Conservation (phyloP, 2,113 vertebrate species). For the Phrynocephalus versicolor region DNA sequence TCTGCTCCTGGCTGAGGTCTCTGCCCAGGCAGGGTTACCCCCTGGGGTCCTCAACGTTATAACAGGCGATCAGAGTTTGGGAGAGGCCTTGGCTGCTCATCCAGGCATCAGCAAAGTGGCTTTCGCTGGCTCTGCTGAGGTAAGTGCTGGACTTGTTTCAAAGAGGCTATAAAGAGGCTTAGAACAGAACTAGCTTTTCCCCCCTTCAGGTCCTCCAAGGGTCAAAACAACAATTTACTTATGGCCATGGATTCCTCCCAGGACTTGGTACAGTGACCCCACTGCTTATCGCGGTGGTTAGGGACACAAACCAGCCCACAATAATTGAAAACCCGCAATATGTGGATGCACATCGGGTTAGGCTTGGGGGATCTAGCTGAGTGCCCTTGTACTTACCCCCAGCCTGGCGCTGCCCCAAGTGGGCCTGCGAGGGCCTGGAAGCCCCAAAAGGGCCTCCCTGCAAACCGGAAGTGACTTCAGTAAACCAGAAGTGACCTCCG, state of each 20-base stretch:
- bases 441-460: too few species aligned
- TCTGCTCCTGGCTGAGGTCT: constrained; percentile 72
- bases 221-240: not conserved
- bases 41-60: constrained; percentile 71
- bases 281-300: too few species aligned
- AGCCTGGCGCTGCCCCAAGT: too few species aligned
- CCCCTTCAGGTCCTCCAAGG: not conserved
- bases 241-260: not conserved
- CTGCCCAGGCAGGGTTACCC: constrained; percentile 59
- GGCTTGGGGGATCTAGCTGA: too few species aligned
- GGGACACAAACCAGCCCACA: too few species aligned
- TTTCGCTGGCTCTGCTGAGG: constrained; percentile 68
- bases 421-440: too few species aligned
- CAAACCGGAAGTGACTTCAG: too few species aligned
- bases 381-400: too few species aligned
- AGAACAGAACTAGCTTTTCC: not conserved
- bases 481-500: too few species aligned
- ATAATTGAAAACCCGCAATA: too few species aligned
- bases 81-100: constrained; percentile 46
- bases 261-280: not conserved
- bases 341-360: too few species aligned
- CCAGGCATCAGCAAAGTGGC: constrained; percentile 63
- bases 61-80: constrained; percentile 55
- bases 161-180: not conserved
- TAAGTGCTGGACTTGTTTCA: constrained; percentile 16